Conservation (phyloP, 2,797 vertebrate species). For the Crenuchus spilurus region DNA sequence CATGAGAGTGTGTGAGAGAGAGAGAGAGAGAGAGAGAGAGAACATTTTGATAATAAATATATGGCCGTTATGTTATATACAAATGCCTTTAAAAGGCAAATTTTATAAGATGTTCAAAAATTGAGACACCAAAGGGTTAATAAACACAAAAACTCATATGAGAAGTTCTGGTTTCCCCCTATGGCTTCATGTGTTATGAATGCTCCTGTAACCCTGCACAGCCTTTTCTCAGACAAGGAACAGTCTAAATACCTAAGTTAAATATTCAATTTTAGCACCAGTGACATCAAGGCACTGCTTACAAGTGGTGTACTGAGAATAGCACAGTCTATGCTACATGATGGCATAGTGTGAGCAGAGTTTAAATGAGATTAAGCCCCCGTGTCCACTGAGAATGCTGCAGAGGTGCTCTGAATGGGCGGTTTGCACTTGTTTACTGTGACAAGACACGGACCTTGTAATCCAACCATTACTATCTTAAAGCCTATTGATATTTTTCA, state of each 20-base stretch:
- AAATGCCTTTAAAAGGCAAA: too few species aligned
- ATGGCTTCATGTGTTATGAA: too few species aligned
- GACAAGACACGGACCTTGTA: background rate
- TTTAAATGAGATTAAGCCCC: slow-evolving; percentile 6
- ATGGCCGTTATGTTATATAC: too few species aligned
- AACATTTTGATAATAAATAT: too few species aligned
- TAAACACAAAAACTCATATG: too few species aligned
- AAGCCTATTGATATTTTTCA: background rate
- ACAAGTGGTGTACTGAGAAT: background rate
- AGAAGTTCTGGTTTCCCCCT: too few species aligned
- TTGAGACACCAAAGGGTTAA: too few species aligned
- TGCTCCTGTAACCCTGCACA: too few species aligned
- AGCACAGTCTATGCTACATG: background rate
- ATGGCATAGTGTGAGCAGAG: background rate
- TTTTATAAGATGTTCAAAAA: too few species aligned
- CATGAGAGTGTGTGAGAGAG: too few species aligned
- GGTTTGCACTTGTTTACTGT: background rate
- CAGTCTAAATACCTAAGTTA: background rate
- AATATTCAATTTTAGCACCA: background rate
- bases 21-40: too few species aligned
- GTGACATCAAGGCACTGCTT: background rate
- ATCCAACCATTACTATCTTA: background rate
- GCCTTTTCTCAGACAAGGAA: too few species aligned
- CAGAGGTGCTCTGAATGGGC: background rate
- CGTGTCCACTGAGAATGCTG: background rate